Base-by-base conservation (phyloP, 1,140 invertebrate species). In the Himalopsyche phryganea region DNA sequence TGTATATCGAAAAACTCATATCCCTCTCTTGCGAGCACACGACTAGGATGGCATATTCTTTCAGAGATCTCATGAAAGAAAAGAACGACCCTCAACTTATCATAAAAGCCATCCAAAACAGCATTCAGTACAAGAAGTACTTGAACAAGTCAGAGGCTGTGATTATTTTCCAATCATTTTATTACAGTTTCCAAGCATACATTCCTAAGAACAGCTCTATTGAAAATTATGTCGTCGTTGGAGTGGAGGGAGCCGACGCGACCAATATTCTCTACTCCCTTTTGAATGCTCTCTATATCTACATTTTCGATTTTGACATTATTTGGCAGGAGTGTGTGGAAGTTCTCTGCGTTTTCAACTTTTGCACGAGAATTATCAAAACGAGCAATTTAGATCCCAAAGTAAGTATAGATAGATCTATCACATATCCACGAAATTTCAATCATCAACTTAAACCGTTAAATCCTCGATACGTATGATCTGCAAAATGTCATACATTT, bases 311-410 rank as follows among this genome's bases (percentile, higher is more conserved):
- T 20, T 87, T 85, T 38, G 82, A 85, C 57, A 81, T 89, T 2
- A 85, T 84, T 6, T 90, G 88, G 88, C 80, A 82, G 44, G 87
- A 90, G 63, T 85, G 81, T 63, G 73, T 87, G 6, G 85, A 88
- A 75, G 83, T 85, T 1, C 75, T 85, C 35, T 85, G 83, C 58
- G 68, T 85, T 18, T 73, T 82, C 45, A 75, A 71, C 3, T 71
- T 82, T 38, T 78, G 78, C 0, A 75, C 75, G 50, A 75, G 76
- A 61, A 79, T 84, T 51, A 69, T 83, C 20, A 79, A 80, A 63
- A 77, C 80, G 56, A 65, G 75, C 1, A 79, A 78, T 61, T 71
- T 81, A 15, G 66, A 72, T 51, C 66, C 74, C 41, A 81, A 80
- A 72, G 82, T 83, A 66, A 71, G 69, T 58, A 45, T 23, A 1